Base-by-base conservation (phyloP, 2,113 vertebrate species). In the Bagarius yarrelli region DNA sequence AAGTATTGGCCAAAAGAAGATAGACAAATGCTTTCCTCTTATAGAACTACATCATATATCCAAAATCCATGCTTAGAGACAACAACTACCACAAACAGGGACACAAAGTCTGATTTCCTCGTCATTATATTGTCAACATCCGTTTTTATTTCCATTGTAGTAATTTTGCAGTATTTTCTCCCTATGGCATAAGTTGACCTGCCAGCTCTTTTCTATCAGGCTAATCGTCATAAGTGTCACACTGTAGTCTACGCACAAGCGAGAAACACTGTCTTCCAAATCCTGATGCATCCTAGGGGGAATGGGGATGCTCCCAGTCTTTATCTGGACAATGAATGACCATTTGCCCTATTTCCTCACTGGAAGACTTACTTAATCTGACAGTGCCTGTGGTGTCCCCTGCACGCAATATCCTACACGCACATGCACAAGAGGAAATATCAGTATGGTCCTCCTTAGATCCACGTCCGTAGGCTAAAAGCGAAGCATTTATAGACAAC, bases 171-270 rank as follows among this genome's bases (percentile, higher is more conserved):
- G 85, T 87, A 86, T 84, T 83, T 88, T 88, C 85, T 90, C 83
- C 76, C 83, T 21, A 56, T 85, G 87, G 87, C 76, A 84, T 90
- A 75, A 87, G 80, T 81, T 84, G 90, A 91, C 88, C 86, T 92
- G 90, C 91, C 88, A 90, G 86, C 85, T 50, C 83, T 92, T 88
- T 85, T 87, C 83, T 77, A 85, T 88, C 88, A 91, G 90, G 91
- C 91, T 93, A 91, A 90, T 93, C 89, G 92, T 92, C 84, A 78
- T 87, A 92, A 91, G 91, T 92, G 91, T 93, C 91, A 93, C 60
- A 81, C 71, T 32, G 60, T 76, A 89, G 90, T 88, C 87, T 88
- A 88, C 85, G 89, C 87, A 89, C 90, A 90, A 91, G 90, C 90
- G 89, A 92, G 91, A 91, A 92, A 91, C 91, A 92, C 72, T 81